These are phyloP conservation scores for Bombus waltoni DNA, from an alignment of 1,140 invertebrate species.

Conservation along the genomic window DNA sequence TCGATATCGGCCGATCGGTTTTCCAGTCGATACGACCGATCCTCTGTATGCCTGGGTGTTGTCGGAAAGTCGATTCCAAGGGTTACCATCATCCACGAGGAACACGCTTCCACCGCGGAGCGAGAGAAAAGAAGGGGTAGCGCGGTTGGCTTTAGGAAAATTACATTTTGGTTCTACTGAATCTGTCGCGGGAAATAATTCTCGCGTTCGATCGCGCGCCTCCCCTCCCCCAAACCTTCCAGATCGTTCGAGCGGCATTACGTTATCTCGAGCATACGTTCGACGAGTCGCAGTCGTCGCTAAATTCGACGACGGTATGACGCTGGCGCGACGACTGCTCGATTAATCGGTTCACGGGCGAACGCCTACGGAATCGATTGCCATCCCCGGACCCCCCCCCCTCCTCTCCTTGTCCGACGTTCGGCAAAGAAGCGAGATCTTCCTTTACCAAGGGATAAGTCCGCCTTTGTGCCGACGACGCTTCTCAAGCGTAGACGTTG, in stretches of 20 bases:
- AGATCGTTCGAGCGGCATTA: slow-evolving; percentile 49
- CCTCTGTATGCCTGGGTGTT: not conserved
- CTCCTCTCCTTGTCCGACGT: no score
- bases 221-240: slow-evolving; percentile 14
- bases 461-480: not conserved
- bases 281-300: slow-evolving; percentile 9
- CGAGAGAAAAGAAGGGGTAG: not conserved
- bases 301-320: slow-evolving; percentile 28
- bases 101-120: not conserved
- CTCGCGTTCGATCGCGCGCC: slow-evolving; percentile 28
- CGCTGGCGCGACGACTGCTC: slow-evolving; percentile 25
- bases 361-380: slow-evolving; percentile 39
- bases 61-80: slow-evolving; percentile 47
- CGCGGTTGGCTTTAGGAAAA: slow-evolving; percentile 62
- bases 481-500: not conserved
- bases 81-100: slow-evolving; percentile 45
- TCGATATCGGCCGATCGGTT: slow-evolving; percentile 45
- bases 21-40: slow-evolving; percentile 40
- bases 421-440: no score
- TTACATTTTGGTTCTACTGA: slow-evolving; percentile 65
- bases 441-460: not conserved
- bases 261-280: slow-evolving; percentile 38
- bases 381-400: not conserved
- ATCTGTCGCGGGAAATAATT: slow-evolving; percentile 65
- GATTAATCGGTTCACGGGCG: slow-evolving; percentile 50